phyloP scores from a whole-genome alignment of 2,113 vertebrate species.

The Emberiza fucata region DNA sequence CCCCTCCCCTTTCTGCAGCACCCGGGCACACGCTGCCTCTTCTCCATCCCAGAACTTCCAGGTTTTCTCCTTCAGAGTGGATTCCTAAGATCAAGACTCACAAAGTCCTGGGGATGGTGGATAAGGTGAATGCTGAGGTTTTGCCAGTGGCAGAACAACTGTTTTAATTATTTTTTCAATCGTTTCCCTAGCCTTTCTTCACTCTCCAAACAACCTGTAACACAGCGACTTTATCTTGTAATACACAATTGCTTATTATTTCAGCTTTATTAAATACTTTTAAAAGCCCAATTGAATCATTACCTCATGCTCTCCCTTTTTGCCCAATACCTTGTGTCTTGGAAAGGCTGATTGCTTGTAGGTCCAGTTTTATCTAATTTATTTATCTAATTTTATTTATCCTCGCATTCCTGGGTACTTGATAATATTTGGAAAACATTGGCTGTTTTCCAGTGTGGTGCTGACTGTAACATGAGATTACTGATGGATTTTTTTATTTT shows the following conservation, averaged over 20 bases:
- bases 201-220: neutral
- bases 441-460: neutral
- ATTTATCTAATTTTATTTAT: neutral
- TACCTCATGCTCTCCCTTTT: neutral
- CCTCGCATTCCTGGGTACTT: neutral
- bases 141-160: neutral
- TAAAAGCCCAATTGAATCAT: neutral
- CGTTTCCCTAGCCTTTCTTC: neutral
- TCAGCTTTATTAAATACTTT: neutral
- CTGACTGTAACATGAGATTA: neutral
- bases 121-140: neutral
- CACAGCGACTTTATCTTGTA: neutral
- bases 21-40: neutral
- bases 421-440: neutral
- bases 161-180: neutral
- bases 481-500: neutral
- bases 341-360: neutral
- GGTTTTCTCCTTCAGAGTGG: neutral
- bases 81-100: neutral
- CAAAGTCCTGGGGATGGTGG: neutral
- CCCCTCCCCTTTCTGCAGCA: neutral
- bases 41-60: neutral
- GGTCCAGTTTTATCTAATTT: neutral
- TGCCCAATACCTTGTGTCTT: neutral
- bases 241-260: neutral